phyloP scores from a whole-genome alignment of 1,140 invertebrate species.

The Pseudachorutes palmiensis region DNA sequence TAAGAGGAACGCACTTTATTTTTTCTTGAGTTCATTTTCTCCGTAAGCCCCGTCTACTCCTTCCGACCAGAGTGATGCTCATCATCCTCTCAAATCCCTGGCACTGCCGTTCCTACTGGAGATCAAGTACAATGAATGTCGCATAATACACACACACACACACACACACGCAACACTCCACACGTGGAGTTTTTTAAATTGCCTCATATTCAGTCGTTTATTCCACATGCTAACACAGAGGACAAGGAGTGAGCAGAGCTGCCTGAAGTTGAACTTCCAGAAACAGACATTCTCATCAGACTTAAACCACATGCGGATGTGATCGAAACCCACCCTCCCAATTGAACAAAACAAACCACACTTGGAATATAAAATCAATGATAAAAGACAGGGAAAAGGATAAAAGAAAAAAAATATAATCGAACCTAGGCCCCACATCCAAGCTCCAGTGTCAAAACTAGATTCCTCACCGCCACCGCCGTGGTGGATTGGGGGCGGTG shows the following conservation, averaged over 20 bases:
- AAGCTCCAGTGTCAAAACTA: slow-evolving; percentile 9
- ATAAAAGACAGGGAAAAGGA: background rate
- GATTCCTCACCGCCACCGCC: slow-evolving; percentile 8
- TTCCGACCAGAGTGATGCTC: background rate
- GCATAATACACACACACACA: background rate
- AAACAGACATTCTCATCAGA: background rate
- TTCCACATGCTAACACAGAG: slow-evolving; percentile 3
- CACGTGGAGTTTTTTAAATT: slow-evolving; percentile 14
- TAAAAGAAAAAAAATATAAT: background rate
- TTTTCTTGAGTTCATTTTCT: background rate
- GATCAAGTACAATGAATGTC: background rate
- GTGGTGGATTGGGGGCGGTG: background rate
- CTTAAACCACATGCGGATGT: slow-evolving; percentile 8
- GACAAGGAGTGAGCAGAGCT: background rate
- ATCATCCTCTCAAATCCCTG: background rate
- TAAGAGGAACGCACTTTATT: slow-evolving; percentile 10
- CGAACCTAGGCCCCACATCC: slow-evolving; percentile 12
- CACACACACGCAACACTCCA: background rate
- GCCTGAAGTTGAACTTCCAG: background rate
- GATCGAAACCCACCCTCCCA: background rate
- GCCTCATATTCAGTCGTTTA: background rate
- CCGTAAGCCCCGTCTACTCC: background rate
- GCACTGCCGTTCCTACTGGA: background rate
- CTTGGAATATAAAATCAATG: background rate
- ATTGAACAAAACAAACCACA: background rate